phyloP scores from a whole-genome alignment of 2,888 invertebrate genomes.

The Ormyrus nitidulus region DNA sequence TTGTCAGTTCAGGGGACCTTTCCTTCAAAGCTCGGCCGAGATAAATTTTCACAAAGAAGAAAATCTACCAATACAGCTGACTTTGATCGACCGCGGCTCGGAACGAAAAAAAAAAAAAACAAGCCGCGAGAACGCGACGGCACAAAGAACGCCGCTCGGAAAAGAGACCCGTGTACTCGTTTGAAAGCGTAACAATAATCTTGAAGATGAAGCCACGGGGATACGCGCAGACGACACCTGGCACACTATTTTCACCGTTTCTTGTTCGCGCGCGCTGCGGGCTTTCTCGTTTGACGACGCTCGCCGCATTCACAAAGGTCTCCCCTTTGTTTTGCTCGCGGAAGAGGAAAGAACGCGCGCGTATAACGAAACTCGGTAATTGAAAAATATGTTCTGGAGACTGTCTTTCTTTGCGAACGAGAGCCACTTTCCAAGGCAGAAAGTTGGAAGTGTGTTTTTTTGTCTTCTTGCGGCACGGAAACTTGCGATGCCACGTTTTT shows the following conservation, averaged over 20 bases:
- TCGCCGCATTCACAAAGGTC: conserved; percentile 10
- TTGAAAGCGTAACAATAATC: conserved; percentile 30
- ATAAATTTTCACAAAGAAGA: conserved; percentile 15
- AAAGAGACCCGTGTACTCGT: no score
- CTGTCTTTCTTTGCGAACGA: not conserved
- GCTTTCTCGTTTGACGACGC: not conserved
- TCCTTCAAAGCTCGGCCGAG: not conserved
- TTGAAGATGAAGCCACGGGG: not conserved
- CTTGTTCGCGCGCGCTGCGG: not conserved
- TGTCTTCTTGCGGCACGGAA: no score
- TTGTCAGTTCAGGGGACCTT: not conserved
- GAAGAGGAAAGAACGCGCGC: not conserved
- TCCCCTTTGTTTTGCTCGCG: conserved; percentile 13
- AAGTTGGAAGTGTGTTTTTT: not conserved
- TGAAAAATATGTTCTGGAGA: conserved; percentile 11
- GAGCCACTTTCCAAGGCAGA: not conserved
- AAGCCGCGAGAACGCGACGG: not conserved
- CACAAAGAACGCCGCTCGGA: not conserved
- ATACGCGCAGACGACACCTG: not conserved
- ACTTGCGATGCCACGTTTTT: no score
- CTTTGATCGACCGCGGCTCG: no score
- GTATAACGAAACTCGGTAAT: not conserved
- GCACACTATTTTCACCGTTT: conserved; percentile 7
- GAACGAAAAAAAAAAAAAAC: conserved; percentile 5
- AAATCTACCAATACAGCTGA: not conserved